Percentiles rank a stretch among this genome's conserved stretches.
phyloP scores from a whole-genome alignment of 1,140 invertebrate genomes.

The Halictus rubicundus region DNA sequence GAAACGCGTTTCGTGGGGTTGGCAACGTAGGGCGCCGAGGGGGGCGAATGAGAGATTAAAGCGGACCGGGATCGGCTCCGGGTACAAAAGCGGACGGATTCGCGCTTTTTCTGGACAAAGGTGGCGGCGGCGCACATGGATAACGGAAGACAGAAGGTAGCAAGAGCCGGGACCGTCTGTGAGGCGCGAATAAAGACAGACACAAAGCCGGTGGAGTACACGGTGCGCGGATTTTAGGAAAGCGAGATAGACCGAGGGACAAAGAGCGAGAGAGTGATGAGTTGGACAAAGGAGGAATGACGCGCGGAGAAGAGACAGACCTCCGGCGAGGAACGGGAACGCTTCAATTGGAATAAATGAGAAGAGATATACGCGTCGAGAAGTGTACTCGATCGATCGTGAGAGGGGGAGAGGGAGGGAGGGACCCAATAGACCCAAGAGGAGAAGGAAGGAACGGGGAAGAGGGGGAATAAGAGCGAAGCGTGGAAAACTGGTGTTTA shows the following conservation, averaged over 20 bases:
- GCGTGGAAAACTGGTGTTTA: slow-evolving; percentile 23
- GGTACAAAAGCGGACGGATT: background rate
- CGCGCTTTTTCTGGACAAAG: slow-evolving; percentile 5
- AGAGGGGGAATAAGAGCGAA: background rate
- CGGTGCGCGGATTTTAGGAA: no score
- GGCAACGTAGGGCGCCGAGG: no score
- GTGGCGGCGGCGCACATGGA: background rate
- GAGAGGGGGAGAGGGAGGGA: no score
- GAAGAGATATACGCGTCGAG: background rate
- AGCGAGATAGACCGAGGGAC: no score
- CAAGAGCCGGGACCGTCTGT: background rate
- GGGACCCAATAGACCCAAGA: no score
- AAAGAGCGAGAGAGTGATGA: background rate
- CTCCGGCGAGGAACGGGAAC: no score
- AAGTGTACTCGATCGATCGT: background rate
- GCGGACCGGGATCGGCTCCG: background rate
- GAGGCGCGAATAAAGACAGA: slow-evolving; percentile 2
- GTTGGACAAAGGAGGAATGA: background rate
- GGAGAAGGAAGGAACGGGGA: background rate
- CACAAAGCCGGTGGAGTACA: background rate
- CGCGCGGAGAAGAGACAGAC: background rate
- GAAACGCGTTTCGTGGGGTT: no score
- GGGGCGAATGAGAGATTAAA: background rate
- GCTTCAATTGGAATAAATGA: no score
- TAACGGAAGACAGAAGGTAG: background rate